Percentiles rank a stretch among this genome's conserved stretches.
phyloP scores from a whole-genome alignment of 2,797 vertebrate genomes.

The Premnoplex brunnescens region DNA sequence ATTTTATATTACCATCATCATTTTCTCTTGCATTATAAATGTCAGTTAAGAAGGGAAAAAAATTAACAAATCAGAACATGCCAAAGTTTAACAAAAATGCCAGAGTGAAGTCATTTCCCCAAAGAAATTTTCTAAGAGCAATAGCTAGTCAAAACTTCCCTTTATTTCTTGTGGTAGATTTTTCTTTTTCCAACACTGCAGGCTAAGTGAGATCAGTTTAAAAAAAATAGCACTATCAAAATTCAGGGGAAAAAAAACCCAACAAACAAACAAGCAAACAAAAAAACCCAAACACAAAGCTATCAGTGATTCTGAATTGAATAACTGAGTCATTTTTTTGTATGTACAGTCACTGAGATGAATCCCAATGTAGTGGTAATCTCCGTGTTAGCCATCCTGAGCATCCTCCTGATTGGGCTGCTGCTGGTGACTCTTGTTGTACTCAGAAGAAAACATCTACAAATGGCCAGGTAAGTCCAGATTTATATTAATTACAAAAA shows the following conservation, averaged over 20 bases:
- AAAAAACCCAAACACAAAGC: not conserved
- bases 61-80: not conserved
- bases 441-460: slow-evolving; percentile 90
- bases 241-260: not conserved
- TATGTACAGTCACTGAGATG: slow-evolving; percentile 86
- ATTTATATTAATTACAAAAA: not conserved
- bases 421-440: slow-evolving; percentile 89
- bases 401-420: slow-evolving; percentile 87
- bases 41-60: not conserved
- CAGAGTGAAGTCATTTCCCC: not conserved
- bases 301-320: not conserved
- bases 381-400: slow-evolving; percentile 89
- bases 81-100: not conserved
- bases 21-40: not conserved
- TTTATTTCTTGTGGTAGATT: not conserved
- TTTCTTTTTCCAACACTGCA: not conserved
- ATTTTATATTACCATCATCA: not conserved
- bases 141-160: not conserved
- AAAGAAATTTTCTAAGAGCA: not conserved
- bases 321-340: slow-evolving; percentile 11
- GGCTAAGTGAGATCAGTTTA: not conserved
- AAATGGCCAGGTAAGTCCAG: slow-evolving; percentile 86
- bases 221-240: not conserved
- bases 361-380: slow-evolving; percentile 93
- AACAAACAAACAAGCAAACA: no score